Conservation (phyloP, 2,797 vertebrate species). For the Peromyscus aztecus region DNA sequence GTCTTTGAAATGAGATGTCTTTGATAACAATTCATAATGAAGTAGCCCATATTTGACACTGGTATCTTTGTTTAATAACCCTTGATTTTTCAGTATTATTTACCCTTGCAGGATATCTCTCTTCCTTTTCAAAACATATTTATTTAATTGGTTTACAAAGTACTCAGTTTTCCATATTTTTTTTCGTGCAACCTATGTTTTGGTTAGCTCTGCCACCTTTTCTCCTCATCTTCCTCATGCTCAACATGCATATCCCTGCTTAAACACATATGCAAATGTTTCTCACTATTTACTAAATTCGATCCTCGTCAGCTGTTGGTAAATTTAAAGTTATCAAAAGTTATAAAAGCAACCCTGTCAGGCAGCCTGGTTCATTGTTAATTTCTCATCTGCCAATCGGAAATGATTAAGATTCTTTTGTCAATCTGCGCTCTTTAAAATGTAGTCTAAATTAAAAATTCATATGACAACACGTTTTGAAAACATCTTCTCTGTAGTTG, state of each 20-base stretch:
- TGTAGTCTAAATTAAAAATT: conserved; percentile 11
- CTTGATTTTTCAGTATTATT: neutral
- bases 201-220: neutral
- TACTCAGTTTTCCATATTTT: fast-evolving
- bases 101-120: neutral
- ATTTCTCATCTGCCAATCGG: neutral
- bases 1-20: neutral
- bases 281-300: neutral
- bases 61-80: neutral
- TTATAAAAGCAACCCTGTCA: neutral
- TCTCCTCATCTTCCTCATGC: neutral
- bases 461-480: neutral
- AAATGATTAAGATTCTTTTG: neutral
- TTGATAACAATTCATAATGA: neutral
- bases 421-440: neutral
- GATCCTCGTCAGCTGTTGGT: neutral
- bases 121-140: neutral
- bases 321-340: neutral
- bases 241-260: neutral
- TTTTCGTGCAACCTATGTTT: neutral
- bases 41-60: neutral
- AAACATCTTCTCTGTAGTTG: neutral
- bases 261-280: neutral
- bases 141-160: neutral
- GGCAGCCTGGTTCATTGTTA: neutral